A percentile compares a stretch with the other conserved stretches of the same genome.
These are phyloP conservation scores for Pithecia hirsuta DNA, from an alignment of 2,797 vertebrate genomes.

Conservation along the genomic window DNA sequence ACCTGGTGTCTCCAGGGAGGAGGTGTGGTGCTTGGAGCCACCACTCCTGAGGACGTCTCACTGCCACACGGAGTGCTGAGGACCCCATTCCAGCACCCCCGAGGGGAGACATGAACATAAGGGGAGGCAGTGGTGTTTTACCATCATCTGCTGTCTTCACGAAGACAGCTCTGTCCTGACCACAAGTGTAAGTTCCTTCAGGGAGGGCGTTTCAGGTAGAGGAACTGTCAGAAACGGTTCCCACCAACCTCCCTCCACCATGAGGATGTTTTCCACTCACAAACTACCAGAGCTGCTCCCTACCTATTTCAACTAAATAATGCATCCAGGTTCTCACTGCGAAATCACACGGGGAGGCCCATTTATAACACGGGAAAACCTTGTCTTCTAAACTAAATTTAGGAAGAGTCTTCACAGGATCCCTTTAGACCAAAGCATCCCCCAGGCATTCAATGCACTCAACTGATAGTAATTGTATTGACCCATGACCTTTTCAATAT, in stretches of 20 bases:
- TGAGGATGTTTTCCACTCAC: neutral
- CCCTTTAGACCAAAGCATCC: no score
- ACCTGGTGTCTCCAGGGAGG: no score
- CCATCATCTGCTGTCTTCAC: neutral
- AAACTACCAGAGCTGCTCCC: neutral
- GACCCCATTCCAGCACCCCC: rapidly evolving
- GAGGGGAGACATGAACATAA: rapidly evolving
- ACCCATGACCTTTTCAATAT: neutral
- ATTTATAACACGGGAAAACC: neutral
- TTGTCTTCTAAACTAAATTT: neutral
- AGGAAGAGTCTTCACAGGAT: neutral
- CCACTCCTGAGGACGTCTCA: neutral
- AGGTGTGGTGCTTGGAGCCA: neutral
- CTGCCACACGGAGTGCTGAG: neutral
- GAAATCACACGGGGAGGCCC: rapidly evolving
- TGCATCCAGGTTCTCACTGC: rapidly evolving
- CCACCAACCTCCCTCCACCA: neutral
- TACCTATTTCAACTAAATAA: rapidly evolving
- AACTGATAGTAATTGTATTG: rapidly evolving
- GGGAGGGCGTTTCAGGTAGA: neutral
- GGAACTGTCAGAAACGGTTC: neutral
- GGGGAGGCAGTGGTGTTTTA: neutral
- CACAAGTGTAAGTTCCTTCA: rapidly evolving
- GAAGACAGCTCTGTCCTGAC: no score
- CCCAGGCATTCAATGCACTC: neutral